Evolutionary conservation across 2,888 invertebrate genomes (phyloP), one percentile per base, ranked within the genome.

Genomic region (Nowickia ferox): DNA sequence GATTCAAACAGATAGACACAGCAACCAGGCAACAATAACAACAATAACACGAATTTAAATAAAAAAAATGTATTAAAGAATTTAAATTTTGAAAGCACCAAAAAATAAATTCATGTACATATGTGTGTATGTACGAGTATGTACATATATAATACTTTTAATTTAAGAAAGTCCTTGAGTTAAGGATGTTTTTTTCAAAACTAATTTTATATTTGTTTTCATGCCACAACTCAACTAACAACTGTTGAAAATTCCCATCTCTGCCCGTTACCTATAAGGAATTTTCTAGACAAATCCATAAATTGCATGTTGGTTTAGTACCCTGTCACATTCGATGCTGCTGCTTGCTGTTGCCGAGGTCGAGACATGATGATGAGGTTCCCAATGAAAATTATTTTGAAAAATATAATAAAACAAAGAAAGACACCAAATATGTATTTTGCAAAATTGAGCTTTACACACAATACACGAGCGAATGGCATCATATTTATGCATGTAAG

Each of bases 371-470:
- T 74, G 68, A 55, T 81, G 59, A 44, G 11, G 38, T 69, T 68
- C 8, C 15, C 57, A 69, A 65, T 19, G 40, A 57, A 72, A 72
- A 83, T 17, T 51, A 68, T 66, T 59, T 42, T 17, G 51, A 6
- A 72, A 22, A 59, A n/a, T 3, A n/a, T 40, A 30, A 19, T 1
- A n/a, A 59, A 30, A n/a, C n/a, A n/a, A 10, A 30, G 17, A 51
- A 15, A 63, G 13, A 55, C 42, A 71, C 38, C 46, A 77, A 66
- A 57, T 30, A 30, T 83, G 63, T 48, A 71, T 82, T 82, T 63
- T 42, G 63, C 30, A 77, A 77, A 72, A 74, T 74, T 55, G 72
- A 68, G 55, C 74, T 84, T 74, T 42, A 40, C 19, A 63, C 51
- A 51, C 30, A 59, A 46, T 8, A 63, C 17, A 72, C 13, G 38